Conservation (phyloP, 1,140 invertebrate species). For the Aphis gossypii region DNA sequence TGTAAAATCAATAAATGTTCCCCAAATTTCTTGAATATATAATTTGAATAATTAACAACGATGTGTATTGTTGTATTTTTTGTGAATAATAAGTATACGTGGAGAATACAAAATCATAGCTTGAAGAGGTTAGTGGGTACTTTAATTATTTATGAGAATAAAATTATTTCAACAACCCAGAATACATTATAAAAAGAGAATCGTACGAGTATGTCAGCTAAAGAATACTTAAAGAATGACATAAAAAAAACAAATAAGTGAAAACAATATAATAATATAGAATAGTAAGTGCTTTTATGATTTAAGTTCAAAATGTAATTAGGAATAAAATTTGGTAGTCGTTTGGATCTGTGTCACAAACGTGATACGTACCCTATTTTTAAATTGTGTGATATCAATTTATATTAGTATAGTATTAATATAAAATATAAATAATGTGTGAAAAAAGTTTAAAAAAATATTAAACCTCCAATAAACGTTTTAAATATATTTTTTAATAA, state of each 20-base stretch:
- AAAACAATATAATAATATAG: not conserved
- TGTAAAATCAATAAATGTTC: not conserved
- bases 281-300: not conserved
- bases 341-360: not conserved
- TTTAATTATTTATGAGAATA: not conserved
- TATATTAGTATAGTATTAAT: not conserved
- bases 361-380: not conserved
- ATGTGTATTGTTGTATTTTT: not conserved
- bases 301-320: not conserved
- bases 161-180: not conserved
- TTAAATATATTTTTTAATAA: not conserved
- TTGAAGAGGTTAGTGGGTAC: not conserved
- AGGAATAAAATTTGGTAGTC: not conserved
- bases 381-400: not conserved
- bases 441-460: not conserved
- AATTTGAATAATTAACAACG: not conserved
- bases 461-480: not conserved
- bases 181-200: not conserved
- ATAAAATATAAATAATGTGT: not conserved
- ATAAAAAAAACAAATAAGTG: not conserved
- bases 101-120: not conserved
- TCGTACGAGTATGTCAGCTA: not conserved
- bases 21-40: not conserved
- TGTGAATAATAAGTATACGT: not conserved
- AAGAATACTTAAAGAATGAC: not conserved